These are phyloP conservation scores for Calidris pygmaea DNA, from an alignment of 2,113 vertebrate species.

Conservation along the genomic window DNA sequence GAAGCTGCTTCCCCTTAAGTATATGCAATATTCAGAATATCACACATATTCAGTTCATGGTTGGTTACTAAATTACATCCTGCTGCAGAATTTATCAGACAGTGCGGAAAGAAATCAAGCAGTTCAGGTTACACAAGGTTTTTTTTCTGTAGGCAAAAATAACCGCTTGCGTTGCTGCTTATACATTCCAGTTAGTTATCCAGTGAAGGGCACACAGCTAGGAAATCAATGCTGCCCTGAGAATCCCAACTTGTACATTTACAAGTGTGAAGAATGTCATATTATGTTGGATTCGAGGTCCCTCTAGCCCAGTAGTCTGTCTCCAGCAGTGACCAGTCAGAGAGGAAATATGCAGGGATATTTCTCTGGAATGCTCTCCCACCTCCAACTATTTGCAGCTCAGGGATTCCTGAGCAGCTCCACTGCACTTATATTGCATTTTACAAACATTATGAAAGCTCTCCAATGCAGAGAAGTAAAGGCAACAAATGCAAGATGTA, in stretches of 20 bases:
- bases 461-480: neutral
- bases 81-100: neutral
- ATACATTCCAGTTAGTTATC: neutral
- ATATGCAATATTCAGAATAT: neutral
- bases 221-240: neutral
- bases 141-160: neutral
- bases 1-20: neutral
- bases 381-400: neutral
- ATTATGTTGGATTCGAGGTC: neutral
- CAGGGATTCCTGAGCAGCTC: neutral
- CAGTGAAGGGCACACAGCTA: neutral
- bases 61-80: neutral
- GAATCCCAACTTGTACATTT: neutral
- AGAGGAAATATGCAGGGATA: neutral
- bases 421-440: neutral
- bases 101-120: neutral
- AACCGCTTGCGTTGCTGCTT: neutral
- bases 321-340: neutral
- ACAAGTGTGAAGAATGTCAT: neutral
- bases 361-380: constrained; percentile 22
- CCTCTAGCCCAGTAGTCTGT: neutral
- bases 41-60: neutral
- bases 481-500: neutral
- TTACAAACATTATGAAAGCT: neutral
- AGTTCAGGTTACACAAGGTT: neutral